These are phyloP conservation scores for Balanococcus diminutus DNA, from an alignment of 2,888 invertebrate genomes.

Conservation along the genomic window DNA sequence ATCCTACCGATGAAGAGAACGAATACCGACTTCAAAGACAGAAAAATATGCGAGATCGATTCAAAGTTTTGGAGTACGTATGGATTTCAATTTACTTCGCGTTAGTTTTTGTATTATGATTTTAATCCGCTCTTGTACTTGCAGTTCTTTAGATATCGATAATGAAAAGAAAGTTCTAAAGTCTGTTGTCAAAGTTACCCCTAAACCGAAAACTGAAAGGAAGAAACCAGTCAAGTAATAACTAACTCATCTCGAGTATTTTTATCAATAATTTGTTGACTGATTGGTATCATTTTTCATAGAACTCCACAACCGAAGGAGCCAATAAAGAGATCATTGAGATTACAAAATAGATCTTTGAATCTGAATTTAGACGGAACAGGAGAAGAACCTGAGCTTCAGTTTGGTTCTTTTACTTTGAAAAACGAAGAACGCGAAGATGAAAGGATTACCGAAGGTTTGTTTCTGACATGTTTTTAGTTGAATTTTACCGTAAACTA, in stretches of 20 bases:
- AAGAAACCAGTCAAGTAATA: constrained; percentile 23
- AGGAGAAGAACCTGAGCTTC: not conserved
- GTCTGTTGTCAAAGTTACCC: not conserved
- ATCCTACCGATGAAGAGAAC: constrained; percentile 41
- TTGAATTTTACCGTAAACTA: no score
- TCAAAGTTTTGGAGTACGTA: constrained; percentile 36
- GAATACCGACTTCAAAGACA: constrained; percentile 40
- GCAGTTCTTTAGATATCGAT: constrained; percentile 22
- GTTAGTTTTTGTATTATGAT: not conserved
- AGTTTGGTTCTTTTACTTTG: not conserved
- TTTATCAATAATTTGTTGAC: not conserved
- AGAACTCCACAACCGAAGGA: not conserved
- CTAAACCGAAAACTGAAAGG: not conserved
- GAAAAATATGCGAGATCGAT: constrained; percentile 42
- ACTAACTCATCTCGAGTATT: not conserved
- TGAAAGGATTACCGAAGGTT: not conserved
- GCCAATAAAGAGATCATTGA: not conserved
- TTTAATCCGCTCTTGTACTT: no score
- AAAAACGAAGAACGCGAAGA: not conserved
- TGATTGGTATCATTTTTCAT: not conserved
- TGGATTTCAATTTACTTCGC: not conserved
- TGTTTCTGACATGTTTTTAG: not conserved
- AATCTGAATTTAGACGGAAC: not conserved
- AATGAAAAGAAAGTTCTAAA: constrained; percentile 2
- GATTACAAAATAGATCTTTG: not conserved